phyloP scores from a whole-genome alignment of 1,140 invertebrate genomes.

The Pteromalus puparum region DNA sequence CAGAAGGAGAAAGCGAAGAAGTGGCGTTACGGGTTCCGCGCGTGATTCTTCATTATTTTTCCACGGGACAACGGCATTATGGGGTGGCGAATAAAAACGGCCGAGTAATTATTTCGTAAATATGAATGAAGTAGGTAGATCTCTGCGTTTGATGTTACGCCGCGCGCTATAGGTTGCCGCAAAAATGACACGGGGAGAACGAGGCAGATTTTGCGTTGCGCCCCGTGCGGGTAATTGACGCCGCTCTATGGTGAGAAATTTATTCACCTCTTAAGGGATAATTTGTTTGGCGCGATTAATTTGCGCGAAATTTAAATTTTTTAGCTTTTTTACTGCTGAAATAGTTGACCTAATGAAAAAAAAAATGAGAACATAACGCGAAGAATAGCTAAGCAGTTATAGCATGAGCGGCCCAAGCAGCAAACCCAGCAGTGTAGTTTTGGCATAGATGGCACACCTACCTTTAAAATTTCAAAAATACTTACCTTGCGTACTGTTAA shows the following conservation, averaged over 20 bases:
- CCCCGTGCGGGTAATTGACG: conserved; percentile 6
- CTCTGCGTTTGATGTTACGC: conserved; percentile 22
- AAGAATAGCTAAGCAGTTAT: no score
- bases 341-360: no score
- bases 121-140: conserved; percentile 35
- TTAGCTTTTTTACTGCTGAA: no score
- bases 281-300: conserved; percentile 10
- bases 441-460: no score
- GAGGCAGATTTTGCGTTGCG: conserved; percentile 21
- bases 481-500: no score
- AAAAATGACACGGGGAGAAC: background rate
- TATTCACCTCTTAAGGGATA: conserved; percentile 10
- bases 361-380: no score
- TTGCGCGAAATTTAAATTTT: background rate
- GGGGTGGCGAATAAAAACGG: conserved; percentile 13
- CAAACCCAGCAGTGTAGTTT: no score
- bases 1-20: background rate
- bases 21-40: conserved; percentile 12
- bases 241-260: conserved; percentile 29
- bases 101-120: conserved; percentile 50
- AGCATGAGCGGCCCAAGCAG: no score
- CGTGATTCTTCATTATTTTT: conserved; percentile 14
- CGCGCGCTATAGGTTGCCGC: background rate
- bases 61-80: background rate
- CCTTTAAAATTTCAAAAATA: background rate